Evolutionary conservation across 1,140 invertebrate genomes (phyloP), one percentile per base, ranked within the genome.

Genomic region (Leptonema lineaticorne): DNA sequence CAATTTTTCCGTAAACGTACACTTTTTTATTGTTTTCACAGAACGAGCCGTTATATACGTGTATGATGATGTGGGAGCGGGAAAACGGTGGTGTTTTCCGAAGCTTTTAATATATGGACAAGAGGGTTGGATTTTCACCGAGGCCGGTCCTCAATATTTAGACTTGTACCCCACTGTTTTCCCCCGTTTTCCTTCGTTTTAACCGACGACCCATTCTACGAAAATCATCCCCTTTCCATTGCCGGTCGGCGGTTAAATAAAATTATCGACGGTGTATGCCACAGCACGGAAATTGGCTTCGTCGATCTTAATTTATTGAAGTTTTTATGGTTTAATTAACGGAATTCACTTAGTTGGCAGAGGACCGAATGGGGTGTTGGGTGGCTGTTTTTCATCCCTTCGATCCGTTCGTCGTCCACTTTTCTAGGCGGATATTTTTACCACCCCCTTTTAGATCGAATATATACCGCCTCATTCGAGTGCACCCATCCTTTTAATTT

Each of bases 301-400:
- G 71, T 76, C 75, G 79, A 81, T 82, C 79, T 83, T 83, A 81
- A 83, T 83, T 83, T 83, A 83, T 83, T 76, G 81, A 83, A 83
- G 78, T 83, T 83, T 83, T 83, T 83, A 83, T 82, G 81, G 81
- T 83, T 83, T 83, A 83, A 83, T 83, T 83, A 83, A 82, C 81
- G 77, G 80, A 82, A 83, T 81, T 82, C 80, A 83, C 81, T 83
- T 81, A 79, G 77, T 74, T 74, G 75, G 76, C 74, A 76, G 37
- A 11, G 50, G 50, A 41, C 11, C 20, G 50, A 7, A 24, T 63
- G 74, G 68, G 68, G 68, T 66, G 60, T n/a, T n/a, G n/a, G n/a
- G n/a, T n/a, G n/a, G n/a, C n/a, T n/a, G n/a, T n/a, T n/a, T n/a
- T n/a, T 41, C 37, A 57, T 57, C 60, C 68, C 62, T 18, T 69